Conservation (phyloP, 2,797 vertebrate species). For the Ctenosaura bakeri region DNA sequence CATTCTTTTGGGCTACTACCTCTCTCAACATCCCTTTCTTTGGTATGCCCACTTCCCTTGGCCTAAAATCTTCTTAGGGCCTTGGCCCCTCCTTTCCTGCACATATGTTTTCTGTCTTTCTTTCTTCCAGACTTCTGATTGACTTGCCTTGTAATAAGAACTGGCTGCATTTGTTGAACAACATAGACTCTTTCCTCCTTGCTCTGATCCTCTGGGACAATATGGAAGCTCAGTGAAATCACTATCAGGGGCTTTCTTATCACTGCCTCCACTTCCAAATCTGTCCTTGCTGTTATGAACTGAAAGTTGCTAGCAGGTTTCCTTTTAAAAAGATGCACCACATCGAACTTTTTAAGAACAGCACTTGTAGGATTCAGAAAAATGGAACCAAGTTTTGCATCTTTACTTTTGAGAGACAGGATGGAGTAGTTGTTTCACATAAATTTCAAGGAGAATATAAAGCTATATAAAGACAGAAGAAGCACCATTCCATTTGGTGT, state of each 20-base stretch:
- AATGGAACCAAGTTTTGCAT: conserved; percentile 60
- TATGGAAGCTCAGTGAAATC: not conserved
- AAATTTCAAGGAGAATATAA: conserved; percentile 70
- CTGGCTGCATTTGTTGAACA: not conserved
- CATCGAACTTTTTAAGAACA: not conserved
- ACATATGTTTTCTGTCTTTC: not conserved
- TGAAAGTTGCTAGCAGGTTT: conserved; percentile 60
- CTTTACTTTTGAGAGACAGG: conserved; percentile 43
- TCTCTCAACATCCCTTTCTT: not conserved
- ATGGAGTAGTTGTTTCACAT: conserved; percentile 62
- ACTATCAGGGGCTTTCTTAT: not conserved
- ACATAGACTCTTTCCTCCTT: not conserved
- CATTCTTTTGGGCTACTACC: not conserved
- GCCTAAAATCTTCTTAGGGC: not conserved
- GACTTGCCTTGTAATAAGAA: not conserved
- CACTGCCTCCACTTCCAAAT: not conserved
- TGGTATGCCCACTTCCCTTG: not conserved
- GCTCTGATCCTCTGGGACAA: not conserved
- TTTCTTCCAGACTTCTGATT: not conserved
- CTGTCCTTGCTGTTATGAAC: not conserved
- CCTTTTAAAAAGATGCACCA: conserved; percentile 9
- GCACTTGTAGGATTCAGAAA: conserved; percentile 62
- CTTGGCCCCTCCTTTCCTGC: not conserved
- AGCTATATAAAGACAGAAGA: not conserved
- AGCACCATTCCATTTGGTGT: not conserved